These are phyloP conservation scores for Oenanthe melanoleuca DNA, from an alignment of 2,113 vertebrate species.

Conservation along the genomic window DNA sequence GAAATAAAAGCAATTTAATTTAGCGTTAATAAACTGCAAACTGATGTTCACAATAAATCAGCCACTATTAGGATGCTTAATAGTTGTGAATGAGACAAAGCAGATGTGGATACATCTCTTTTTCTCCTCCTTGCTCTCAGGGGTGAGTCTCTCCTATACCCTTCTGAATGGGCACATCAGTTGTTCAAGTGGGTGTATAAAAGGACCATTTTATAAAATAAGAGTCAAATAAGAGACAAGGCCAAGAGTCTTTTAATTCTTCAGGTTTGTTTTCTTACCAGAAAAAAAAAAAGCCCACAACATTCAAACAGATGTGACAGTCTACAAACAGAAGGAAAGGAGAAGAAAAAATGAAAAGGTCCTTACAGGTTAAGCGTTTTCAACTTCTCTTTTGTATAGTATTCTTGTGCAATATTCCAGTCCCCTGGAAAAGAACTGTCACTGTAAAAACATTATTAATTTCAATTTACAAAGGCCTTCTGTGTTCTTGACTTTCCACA, in stretches of 20 bases:
- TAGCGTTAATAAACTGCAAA: conserved; percentile 57
- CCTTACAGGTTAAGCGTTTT: not conserved
- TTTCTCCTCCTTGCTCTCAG: not conserved
- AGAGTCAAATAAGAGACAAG: not conserved
- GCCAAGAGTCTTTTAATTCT: not conserved
- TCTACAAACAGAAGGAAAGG: conserved; percentile 7
- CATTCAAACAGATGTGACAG: not conserved
- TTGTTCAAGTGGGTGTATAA: not conserved
- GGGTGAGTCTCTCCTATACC: not conserved
- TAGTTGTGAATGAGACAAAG: conserved; percentile 60
- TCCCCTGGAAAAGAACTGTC: not conserved
- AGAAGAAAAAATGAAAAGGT: not conserved
- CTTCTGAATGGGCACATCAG: not conserved
- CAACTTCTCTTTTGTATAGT: not conserved
- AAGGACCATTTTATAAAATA: not conserved
- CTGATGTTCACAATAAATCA: conserved; percentile 75
- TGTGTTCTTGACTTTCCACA: not conserved
- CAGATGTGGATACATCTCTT: conserved; percentile 39
- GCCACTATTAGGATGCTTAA: conserved; percentile 56
- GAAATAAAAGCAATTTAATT: conserved; percentile 70
- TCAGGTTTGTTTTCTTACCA: not conserved
- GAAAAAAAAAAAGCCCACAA: not conserved
- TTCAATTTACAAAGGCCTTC: not conserved
- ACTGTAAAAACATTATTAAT: not conserved
- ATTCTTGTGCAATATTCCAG: not conserved